Evolutionary conservation across 2,888 invertebrate species (phyloP).

Genomic region (Hydriomena furcata): DNA sequence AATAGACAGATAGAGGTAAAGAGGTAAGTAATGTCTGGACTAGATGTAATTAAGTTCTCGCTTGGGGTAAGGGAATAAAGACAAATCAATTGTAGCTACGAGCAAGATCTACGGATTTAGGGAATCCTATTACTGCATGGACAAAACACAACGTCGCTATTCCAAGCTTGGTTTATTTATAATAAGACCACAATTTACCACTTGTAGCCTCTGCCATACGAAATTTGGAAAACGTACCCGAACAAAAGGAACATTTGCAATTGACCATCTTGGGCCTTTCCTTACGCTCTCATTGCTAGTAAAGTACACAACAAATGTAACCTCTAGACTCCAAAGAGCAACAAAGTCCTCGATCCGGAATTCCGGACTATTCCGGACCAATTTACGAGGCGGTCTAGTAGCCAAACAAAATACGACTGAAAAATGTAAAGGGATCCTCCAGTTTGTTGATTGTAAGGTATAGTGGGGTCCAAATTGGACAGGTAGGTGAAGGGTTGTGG

Average conservation of each 20-base stretch:
- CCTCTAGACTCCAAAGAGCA: constrained; percentile 19
- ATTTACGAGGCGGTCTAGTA: constrained; percentile 31
- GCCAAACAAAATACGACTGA: constrained; percentile 36
- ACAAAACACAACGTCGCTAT: background rate
- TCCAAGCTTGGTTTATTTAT: background rate
- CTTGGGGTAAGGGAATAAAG: background rate
- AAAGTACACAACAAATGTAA: constrained; percentile 27
- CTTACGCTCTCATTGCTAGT: background rate
- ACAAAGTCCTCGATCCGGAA: constrained; percentile 16
- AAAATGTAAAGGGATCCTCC: constrained; percentile 43
- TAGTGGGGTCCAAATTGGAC: constrained; percentile 39
- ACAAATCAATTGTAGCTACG: background rate
- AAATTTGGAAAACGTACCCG: background rate
- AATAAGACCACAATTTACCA: background rate
- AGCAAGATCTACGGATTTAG: background rate
- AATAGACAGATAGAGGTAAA: background rate
- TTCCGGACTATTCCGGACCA: constrained; percentile 10
- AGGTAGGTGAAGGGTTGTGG: constrained; percentile 37
- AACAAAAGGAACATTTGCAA: constrained; percentile 1
- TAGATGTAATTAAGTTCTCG: background rate
- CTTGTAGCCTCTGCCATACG: background rate
- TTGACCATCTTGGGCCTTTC: constrained; percentile 1
- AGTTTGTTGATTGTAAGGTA: constrained; percentile 40
- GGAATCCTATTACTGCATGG: background rate
- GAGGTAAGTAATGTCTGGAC: background rate